Evolutionary conservation across 2,888 invertebrate species (phyloP).

Genomic region (Nephrotoma flavescens): DNA sequence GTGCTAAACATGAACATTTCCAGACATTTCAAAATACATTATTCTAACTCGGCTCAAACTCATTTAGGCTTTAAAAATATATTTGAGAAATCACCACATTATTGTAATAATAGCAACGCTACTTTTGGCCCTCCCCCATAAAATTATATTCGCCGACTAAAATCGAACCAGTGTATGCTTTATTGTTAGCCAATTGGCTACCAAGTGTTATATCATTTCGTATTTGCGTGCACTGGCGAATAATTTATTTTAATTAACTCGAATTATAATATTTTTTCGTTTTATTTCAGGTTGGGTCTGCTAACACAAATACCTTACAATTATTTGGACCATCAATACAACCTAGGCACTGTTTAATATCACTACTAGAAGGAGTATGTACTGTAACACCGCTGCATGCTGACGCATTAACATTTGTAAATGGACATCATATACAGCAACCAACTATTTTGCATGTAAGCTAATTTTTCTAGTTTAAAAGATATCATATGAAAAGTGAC

Average conservation of each 20-base stretch:
- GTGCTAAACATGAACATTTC: too few relatives aligned
- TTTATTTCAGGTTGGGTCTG: conserved; percentile 47
- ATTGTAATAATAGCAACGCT: too few relatives aligned
- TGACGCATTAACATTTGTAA: conserved; percentile 89
- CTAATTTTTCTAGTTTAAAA: conserved; percentile 7
- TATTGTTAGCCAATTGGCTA: too few relatives aligned
- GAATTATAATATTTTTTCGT: neutral
- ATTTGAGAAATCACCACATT: too few relatives aligned
- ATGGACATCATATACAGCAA: conserved; percentile 82
- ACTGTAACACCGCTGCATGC: conserved; percentile 85
- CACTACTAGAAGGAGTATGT: conserved; percentile 82
- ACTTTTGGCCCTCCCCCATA: too few relatives aligned
- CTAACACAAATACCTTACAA: conserved; percentile 63
- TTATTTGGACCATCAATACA: conserved; percentile 83
- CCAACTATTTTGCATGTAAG: conserved; percentile 76
- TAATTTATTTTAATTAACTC: neutral
- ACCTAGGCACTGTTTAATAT: conserved; percentile 89
- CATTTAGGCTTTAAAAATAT: too few relatives aligned
- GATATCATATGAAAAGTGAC: too few relatives aligned
- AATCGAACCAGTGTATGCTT: too few relatives aligned
- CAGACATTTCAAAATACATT: too few relatives aligned
- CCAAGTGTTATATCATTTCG: neutral
- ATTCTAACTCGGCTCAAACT: too few relatives aligned
- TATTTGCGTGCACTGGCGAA: neutral
- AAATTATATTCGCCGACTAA: too few relatives aligned